Evolutionary conservation across 2,797 vertebrate species (phyloP).

Genomic region (Morus bassanus): DNA sequence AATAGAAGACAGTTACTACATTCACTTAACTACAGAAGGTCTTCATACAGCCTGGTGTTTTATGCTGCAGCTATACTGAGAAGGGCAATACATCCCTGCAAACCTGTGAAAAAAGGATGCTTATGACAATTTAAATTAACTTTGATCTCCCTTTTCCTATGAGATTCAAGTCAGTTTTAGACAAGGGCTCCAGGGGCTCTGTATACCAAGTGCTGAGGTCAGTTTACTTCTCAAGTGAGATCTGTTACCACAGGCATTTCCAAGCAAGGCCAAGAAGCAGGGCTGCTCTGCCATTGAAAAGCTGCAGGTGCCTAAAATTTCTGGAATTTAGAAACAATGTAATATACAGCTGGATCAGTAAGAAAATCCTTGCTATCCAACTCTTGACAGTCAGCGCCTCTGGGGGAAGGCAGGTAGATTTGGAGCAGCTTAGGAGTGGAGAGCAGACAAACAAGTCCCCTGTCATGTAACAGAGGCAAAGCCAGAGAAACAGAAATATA

Average conservation of each 20-base stretch:
- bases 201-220: not conserved
- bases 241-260: not conserved
- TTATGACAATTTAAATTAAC: not conserved
- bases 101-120: not conserved
- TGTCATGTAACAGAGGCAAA: not conserved
- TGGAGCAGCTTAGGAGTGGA: constrained; percentile 37
- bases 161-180: not conserved
- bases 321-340: not conserved
- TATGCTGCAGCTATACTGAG: not conserved
- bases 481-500: not conserved
- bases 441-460: constrained; percentile 1
- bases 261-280: constrained; percentile 25
- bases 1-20: not conserved
- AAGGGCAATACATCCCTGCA: not conserved
- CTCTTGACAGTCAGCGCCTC: constrained; percentile 25
- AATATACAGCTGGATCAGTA: constrained; percentile 1
- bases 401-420: not conserved
- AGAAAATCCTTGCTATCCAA: constrained; percentile 31
- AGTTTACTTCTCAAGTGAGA: constrained; percentile 18
- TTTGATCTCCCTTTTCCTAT: not conserved
- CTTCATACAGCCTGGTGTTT: not conserved
- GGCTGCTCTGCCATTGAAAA: constrained; percentile 18
- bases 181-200: not conserved
- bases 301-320: constrained; percentile 1
- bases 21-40: not conserved